A percentile compares a stretch with the other conserved stretches of the same genome.
Conservation (phyloP, 2,888 invertebrate genomes). For the Zhengitettix transpicula region DNA sequence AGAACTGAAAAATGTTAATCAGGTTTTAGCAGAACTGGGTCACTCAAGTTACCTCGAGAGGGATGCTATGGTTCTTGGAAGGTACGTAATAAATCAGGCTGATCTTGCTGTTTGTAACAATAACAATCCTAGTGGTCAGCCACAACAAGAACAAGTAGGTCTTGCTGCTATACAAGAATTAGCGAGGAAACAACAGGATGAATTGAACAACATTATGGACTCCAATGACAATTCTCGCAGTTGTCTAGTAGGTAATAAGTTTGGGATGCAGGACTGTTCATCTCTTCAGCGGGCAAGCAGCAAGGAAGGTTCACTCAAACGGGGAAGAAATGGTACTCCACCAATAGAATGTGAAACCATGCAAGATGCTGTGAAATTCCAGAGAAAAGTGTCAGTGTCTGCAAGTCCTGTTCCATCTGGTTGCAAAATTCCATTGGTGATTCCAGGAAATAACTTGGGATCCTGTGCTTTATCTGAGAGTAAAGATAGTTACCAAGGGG, state of each 20-base stretch:
- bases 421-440: not conserved
- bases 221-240: constrained; percentile 12
- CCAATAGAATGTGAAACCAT: constrained; percentile 24
- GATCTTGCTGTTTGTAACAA: constrained; percentile 8
- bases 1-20: constrained; percentile 20
- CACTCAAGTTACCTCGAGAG: constrained; percentile 12
- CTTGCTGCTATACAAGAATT: constrained; percentile 63
- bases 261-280: constrained; percentile 18
- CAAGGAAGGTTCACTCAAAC: constrained; percentile 30
- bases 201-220: constrained; percentile 21
- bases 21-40: constrained; percentile 17
- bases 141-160: constrained; percentile 32
- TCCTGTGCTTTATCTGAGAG: constrained; percentile 3
- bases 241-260: constrained; percentile 22
- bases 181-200: constrained; percentile 40
- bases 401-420: not conserved
- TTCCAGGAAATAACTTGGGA: not conserved
- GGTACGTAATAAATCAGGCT: constrained; percentile 12
- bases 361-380: constrained; percentile 23
- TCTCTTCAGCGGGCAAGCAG: constrained; percentile 27
- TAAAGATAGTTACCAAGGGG: constrained; percentile 7
- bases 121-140: constrained; percentile 4
- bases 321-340: constrained; percentile 22
- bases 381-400: constrained; percentile 2
- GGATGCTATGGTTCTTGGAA: constrained; percentile 8